phyloP scores from a whole-genome alignment of 2,113 vertebrate genomes.

The Heterochromis multidens region DNA sequence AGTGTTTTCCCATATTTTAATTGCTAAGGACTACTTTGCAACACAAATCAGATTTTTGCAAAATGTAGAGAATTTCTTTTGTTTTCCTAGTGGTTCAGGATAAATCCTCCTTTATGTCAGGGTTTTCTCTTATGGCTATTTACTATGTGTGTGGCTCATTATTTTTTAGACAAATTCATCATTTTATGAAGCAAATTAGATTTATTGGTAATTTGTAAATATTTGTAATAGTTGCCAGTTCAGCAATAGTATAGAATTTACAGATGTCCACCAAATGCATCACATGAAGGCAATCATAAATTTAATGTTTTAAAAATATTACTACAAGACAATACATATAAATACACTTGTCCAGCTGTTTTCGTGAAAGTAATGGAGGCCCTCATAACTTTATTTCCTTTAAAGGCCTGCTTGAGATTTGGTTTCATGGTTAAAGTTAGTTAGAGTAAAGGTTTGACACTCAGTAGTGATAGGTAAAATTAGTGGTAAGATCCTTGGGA shows the following conservation, averaged over 20 bases:
- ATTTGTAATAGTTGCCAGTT: not conserved
- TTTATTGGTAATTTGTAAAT: not conserved
- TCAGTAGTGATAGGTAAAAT: not conserved
- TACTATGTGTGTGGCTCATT: no score
- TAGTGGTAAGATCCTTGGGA: not conserved
- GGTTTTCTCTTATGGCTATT: no score
- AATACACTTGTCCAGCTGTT: not conserved
- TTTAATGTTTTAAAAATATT: not conserved
- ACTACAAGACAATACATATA: not conserved
- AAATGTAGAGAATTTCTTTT: no score
- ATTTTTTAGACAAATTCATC: no score
- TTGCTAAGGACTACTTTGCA: no score
- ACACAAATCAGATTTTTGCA: no score
- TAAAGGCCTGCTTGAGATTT: not conserved
- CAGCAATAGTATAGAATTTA: not conserved
- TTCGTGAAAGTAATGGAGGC: not conserved
- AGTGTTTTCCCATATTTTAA: no score
- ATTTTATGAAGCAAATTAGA: not conserved
- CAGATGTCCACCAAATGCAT: not conserved
- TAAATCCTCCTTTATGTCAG: no score
- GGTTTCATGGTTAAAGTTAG: not conserved
- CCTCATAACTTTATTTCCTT: not conserved
- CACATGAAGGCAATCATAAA: not conserved
- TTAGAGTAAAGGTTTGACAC: not conserved
- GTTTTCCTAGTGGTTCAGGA: no score